A percentile compares a stretch with the other conserved stretches of the same genome.
Evolutionary conservation across 2,888 invertebrate genomes (phyloP).

Genomic region (Drosophila subsilvestris): DNA sequence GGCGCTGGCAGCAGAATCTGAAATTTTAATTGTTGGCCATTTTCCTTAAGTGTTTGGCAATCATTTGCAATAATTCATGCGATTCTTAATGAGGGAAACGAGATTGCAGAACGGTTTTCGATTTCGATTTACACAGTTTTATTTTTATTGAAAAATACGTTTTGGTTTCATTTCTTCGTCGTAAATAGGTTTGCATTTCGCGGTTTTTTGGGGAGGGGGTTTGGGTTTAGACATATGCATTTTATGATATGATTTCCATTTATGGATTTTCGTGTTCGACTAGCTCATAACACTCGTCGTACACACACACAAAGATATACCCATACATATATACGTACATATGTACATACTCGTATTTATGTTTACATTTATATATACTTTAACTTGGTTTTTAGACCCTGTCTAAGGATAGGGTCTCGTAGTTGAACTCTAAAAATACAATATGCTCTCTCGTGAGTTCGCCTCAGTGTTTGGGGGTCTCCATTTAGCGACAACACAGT

Average conservation of each 20-base stretch:
- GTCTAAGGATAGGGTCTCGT: slow-evolving; percentile 56
- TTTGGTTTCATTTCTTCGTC: slow-evolving; percentile 13
- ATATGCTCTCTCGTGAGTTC: slow-evolving; percentile 15
- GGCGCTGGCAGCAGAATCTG: slow-evolving; percentile 14
- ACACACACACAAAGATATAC: slow-evolving; percentile 30
- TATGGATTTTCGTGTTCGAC: slow-evolving; percentile 39
- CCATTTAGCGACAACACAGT: slow-evolving; percentile 27
- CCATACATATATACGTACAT: slow-evolving; percentile 42
- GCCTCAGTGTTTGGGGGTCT: slow-evolving; percentile 26
- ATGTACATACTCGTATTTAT: slow-evolving; percentile 6
- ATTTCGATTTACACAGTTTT: slow-evolving; percentile 45
- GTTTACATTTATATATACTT: slow-evolving; percentile 23
- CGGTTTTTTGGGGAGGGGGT: neutral
- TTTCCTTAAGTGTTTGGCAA: slow-evolving; percentile 42
- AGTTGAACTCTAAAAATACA: slow-evolving; percentile 68
- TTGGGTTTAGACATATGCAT: slow-evolving; percentile 65
- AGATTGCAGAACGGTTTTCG: slow-evolving; percentile 28
- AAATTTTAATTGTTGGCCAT: slow-evolving; percentile 41
- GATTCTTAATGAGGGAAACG: slow-evolving; percentile 27
- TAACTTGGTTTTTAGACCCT: slow-evolving; percentile 63
- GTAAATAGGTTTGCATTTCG: slow-evolving; percentile 60
- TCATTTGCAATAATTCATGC: slow-evolving; percentile 33
- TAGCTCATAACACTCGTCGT: slow-evolving; percentile 39
- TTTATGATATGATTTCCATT: slow-evolving; percentile 70
- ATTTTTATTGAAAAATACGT: slow-evolving; percentile 68